These are phyloP conservation scores for Cichladusa arquata DNA, from an alignment of 2,113 vertebrate species.

Conservation along the genomic window DNA sequence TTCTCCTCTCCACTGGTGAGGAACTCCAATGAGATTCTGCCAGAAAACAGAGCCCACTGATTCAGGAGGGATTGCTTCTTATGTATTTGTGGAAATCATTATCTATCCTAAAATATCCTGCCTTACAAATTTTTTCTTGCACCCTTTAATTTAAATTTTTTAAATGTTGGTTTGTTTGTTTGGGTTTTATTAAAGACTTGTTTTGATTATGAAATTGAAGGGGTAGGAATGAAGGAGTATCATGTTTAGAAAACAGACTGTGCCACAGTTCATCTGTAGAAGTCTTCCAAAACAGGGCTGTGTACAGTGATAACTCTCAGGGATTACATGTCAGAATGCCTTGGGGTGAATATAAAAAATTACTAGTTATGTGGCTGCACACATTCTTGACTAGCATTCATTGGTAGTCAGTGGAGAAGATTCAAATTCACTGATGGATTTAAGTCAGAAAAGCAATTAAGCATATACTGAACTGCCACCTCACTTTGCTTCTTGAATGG, in stretches of 20 bases:
- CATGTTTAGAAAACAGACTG: not conserved
- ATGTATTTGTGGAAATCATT: not conserved
- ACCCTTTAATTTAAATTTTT: not conserved
- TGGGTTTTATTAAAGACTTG: not conserved
- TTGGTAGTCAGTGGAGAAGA: not conserved
- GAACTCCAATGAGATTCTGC: not conserved
- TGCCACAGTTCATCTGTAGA: not conserved
- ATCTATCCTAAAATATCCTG: not conserved
- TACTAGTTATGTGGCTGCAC: not conserved
- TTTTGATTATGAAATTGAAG: constrained; percentile 24
- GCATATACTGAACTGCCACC: not conserved
- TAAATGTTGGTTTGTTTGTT: not conserved
- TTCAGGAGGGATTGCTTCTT: not conserved
- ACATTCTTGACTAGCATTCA: not conserved
- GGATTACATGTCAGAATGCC: not conserved
- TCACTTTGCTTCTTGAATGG: not conserved
- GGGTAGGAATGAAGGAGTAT: not conserved
- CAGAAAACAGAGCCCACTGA: not conserved
- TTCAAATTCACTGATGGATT: not conserved
- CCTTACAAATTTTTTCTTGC: not conserved
- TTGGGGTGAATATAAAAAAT: not conserved
- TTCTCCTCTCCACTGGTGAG: not conserved
- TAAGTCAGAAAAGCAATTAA: not conserved
- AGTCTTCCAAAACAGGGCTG: not conserved
- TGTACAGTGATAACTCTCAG: not conserved